Evolutionary conservation across 2,888 invertebrate genomes (phyloP), one percentile per base, ranked within the genome.

Genomic region (Meta bourneti): DNA sequence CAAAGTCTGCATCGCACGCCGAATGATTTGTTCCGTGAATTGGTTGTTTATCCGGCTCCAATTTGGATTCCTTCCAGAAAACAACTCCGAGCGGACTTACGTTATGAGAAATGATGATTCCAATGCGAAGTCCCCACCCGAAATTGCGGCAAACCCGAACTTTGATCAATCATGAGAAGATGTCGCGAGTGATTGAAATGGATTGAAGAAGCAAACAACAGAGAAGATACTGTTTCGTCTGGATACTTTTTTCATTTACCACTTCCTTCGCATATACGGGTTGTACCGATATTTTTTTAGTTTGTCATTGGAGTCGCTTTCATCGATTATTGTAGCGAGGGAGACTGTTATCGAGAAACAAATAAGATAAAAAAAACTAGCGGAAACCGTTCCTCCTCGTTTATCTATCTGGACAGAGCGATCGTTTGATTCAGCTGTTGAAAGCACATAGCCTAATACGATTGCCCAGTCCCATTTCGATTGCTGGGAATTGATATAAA

Each of bases 21-120:
- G 72, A 72, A 51, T 13, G 88, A 88, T 69, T 81, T 74, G 19
- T 88, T 72, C 81, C 54, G 80, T 7, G 88, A 75, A 88, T 88
- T 75, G 81, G 80, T 88, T 81, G 88, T 88, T 88, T 88, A 81
- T 74, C 88, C 74, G 74, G 7, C 81, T 34, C 75, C 88, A 80
- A 88, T 88, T 88, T 88, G 88, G 88, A 81, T n/a, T 16, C 49
- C 19, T 81, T 88, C 88, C 88, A 88, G 69, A 70, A 20, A 82
- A 13, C 49, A 78, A 19, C 81, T 87, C 78, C 54, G 69, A 61
- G 74, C 88, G 74, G 75, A 20, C 80, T 72, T 52, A 71, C 87
- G 72, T 75, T 88, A 88, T 88, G 81, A 88, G 88, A 80, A 88
- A 88, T 88, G 88, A 88, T 88, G 88, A 88, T 88, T 88, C 80